phyloP scores from a whole-genome alignment of 2,888 invertebrate species.

The Ariolimax columbianus region DNA sequence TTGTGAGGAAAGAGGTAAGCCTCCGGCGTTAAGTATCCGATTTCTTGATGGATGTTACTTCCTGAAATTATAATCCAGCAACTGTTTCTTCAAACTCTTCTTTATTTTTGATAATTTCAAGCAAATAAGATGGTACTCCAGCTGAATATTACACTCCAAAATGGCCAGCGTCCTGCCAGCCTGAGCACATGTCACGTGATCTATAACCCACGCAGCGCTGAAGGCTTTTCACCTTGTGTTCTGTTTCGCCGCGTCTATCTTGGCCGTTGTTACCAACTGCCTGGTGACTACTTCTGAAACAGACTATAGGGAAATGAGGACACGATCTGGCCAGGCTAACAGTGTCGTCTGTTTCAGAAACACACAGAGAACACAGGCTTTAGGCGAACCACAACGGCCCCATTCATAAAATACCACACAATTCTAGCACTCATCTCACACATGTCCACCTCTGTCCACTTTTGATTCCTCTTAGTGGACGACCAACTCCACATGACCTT shows the following conservation, averaged over 20 bases:
- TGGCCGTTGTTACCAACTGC: neutral
- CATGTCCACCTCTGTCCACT: too few relatives aligned
- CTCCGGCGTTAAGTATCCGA: neutral
- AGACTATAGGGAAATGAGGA: slow-evolving; percentile 34
- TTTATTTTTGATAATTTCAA: neutral
- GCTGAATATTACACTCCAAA: neutral
- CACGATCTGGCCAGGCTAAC: too few relatives aligned
- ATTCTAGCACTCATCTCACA: too few relatives aligned
- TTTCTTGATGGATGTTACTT: neutral
- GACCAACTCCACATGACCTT: too few relatives aligned
- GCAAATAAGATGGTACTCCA: neutral
- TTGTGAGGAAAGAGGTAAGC: neutral
- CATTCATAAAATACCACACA: too few relatives aligned
- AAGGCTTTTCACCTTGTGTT: slow-evolving; percentile 12
- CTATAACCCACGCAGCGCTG: slow-evolving; percentile 37
- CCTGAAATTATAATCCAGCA: neutral
- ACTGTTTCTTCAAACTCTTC: neutral
- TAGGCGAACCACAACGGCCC: too few relatives aligned
- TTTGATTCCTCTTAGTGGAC: too few relatives aligned
- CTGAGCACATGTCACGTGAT: slow-evolving; percentile 40
- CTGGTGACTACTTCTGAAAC: neutral
- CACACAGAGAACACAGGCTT: too few relatives aligned
- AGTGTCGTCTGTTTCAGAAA: too few relatives aligned
- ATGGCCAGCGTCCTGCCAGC: too few relatives aligned
- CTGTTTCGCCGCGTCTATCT: slow-evolving; percentile 4